phyloP scores from a whole-genome alignment of 2,797 vertebrate genomes.

The Spea hammondii region DNA sequence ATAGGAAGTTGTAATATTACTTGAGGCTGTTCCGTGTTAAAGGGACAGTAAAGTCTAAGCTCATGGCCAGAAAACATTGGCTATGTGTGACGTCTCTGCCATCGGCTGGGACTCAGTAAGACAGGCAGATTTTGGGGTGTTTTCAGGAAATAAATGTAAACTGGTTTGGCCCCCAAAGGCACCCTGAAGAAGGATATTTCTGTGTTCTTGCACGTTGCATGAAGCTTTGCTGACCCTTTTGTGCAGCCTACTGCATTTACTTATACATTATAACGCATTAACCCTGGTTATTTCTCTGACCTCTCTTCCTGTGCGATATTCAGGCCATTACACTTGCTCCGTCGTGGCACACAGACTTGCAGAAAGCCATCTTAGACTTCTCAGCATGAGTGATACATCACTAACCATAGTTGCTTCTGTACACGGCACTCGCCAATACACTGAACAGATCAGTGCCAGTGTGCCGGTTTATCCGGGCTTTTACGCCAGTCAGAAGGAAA shows the following conservation, averaged over 20 bases:
- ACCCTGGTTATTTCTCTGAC: too few relatives aligned
- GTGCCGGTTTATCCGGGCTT: conserved; percentile 82
- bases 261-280: too few relatives aligned
- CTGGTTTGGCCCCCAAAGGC: too few relatives aligned
- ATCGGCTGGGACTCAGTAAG: not conserved
- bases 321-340: conserved; percentile 85
- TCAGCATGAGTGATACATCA: conserved; percentile 71
- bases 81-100: not conserved
- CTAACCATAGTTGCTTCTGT: conserved; percentile 76
- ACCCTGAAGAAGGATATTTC: too few relatives aligned
- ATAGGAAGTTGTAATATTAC: too few relatives aligned
- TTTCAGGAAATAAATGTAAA: not conserved
- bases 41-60: too few relatives aligned
- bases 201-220: too few relatives aligned
- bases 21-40: too few relatives aligned
- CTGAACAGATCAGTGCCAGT: conserved; percentile 67
- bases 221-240: too few relatives aligned
- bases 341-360: conserved; percentile 73
- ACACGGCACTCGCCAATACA: conserved; percentile 58
- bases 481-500: conserved; percentile 79
- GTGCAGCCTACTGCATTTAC: too few relatives aligned
- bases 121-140: not conserved
- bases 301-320: conserved; percentile 19
- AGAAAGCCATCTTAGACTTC: conserved; percentile 77
- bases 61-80: too few relatives aligned